Base-by-base conservation (phyloP, 2,113 vertebrate species). In the Odontesthes bonariensis region DNA sequence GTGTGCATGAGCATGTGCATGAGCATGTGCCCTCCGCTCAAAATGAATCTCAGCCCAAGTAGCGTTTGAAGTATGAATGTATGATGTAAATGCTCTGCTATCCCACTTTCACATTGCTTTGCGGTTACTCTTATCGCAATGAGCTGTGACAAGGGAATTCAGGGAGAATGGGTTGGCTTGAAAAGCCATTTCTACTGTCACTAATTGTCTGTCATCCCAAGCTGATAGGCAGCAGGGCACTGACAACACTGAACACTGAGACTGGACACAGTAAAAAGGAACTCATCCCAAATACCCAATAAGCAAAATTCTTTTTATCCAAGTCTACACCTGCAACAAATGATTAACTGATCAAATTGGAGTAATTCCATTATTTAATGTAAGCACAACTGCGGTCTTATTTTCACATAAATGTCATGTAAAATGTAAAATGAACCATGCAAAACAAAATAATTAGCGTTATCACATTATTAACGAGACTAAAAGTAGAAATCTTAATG, bases 41-140 rank as follows among this genome's bases (percentile, higher is more conserved):
- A 57, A 82, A 76, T 60, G 74, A 79, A 71, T 72, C 53, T 82
- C 69, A 64, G 69, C 47, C 62, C 72, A 73, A 84, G 82, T 79
- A 76, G 76, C 69, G 85, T 69, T 40, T 91, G 66, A 90, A 89
- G 83, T 84, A 87, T 88, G 64, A 81, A 91, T 83, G 76, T 44
- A 27, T 44, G 71, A 54, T 83, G 67, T 78, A 80, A 71, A 71
- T 73, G 69, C 79, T 60, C 75, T 11, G 23, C 69, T 67, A 63
- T 80, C 72, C 82, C 49, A 67, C 59, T 86, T 57, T n/a, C 62
- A 49, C 27, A 27, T 27, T 46, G 67, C 77, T 61, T 80, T 56
- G 22, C 55, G 72, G 75, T 64, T 75, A 8, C 60, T 78, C 74
- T 77, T 83, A 69, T 75, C 35, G 16, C 69, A 64, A 73, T 55